Conservation (phyloP, 1,140 invertebrate species). For the Lordiphosa clarofinis region DNA sequence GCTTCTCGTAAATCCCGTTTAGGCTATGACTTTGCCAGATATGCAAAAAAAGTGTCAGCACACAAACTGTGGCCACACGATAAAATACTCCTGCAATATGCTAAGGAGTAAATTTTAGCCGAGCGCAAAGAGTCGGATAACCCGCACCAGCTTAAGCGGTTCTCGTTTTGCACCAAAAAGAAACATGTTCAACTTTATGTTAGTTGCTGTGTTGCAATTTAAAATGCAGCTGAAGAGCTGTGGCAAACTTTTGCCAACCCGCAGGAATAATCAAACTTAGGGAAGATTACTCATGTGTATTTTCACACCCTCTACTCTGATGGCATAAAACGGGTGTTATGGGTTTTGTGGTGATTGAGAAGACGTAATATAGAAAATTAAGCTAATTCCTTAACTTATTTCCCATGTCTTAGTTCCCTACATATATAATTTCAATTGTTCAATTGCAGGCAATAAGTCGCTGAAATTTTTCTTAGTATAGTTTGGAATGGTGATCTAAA, state of each 20-base stretch:
- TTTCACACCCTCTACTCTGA: too few relatives aligned
- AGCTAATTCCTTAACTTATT: too few relatives aligned
- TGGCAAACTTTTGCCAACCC: constrained; percentile 10
- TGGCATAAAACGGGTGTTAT: too few relatives aligned
- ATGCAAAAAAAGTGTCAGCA: constrained; percentile 30
- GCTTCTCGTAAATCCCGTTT: constrained; percentile 5
- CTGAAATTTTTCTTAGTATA: too few relatives aligned
- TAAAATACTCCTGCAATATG: constrained; percentile 13
- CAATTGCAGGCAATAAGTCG: too few relatives aligned
- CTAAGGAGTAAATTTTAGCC: constrained; percentile 17
- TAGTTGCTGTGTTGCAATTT: constrained; percentile 21
- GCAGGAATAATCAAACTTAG: too few relatives aligned
- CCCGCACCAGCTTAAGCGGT: constrained; percentile 19
- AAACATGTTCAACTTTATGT: constrained; percentile 24
- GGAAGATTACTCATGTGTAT: not conserved
- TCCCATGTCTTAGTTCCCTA: too few relatives aligned
- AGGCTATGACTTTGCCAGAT: constrained; percentile 3
- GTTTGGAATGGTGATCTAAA: too few relatives aligned
- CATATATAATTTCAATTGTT: too few relatives aligned
- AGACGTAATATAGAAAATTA: too few relatives aligned
- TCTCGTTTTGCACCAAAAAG: constrained; percentile 12
- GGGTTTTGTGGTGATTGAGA: too few relatives aligned
- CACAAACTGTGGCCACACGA: constrained; percentile 40
- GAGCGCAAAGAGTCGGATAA: constrained; percentile 14
- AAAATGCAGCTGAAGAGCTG: constrained; percentile 12